Percentiles rank a stretch among this genome's conserved stretches.
Conservation (phyloP, 2,888 invertebrate genomes). For the Eueremaeus valkanovi region DNA sequence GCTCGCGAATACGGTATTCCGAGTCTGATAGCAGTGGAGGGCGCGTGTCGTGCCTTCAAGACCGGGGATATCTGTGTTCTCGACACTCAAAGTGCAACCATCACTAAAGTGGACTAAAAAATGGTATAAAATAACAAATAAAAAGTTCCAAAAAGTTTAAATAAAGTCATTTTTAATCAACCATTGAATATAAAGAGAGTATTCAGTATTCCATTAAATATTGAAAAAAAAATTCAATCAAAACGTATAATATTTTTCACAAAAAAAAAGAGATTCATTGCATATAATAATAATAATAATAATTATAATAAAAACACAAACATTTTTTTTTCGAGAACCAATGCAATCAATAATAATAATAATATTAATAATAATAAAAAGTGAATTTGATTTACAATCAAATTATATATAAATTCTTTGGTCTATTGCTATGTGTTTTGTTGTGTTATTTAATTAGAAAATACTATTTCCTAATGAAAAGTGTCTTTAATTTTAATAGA, state of each 20-base stretch:
- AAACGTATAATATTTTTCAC: too few relatives aligned
- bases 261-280: not conserved
- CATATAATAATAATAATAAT: constrained; percentile 5
- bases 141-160: not conserved
- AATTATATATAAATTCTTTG: constrained; percentile 5
- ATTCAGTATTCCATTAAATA: too few relatives aligned
- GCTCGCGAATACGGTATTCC: too few relatives aligned
- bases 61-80: constrained; percentile 45
- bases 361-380: not conserved
- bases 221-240: too few relatives aligned
- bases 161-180: not conserved
- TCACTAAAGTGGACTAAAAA: constrained; percentile 40
- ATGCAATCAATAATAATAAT: not conserved
- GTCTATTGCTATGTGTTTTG: constrained; percentile 10
- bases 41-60: constrained; percentile 58
- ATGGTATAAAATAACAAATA: not conserved
- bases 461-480: not conserved
- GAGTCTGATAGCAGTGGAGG: constrained; percentile 68
- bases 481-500: not conserved
- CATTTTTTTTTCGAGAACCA: not conserved
- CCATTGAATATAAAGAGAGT: not conserved
- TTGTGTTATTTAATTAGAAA: not conserved
- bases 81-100: constrained; percentile 42
- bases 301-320: not conserved
- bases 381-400: not conserved